phyloP scores from a whole-genome alignment of 2,888 invertebrate species.

The Oscheius sp. region DNA sequence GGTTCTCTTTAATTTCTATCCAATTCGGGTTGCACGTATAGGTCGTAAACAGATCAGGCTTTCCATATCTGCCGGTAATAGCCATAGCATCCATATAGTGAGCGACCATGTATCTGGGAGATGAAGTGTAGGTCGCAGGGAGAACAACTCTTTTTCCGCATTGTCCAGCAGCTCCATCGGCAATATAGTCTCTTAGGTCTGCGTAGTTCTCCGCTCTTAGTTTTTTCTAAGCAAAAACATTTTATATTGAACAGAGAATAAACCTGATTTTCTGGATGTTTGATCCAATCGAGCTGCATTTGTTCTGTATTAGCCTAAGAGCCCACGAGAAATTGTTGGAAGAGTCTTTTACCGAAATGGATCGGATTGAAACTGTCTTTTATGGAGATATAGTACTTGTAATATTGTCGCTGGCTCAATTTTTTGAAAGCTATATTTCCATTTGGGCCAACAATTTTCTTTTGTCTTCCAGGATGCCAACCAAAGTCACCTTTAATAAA shows the following conservation, averaged over 20 bases:
- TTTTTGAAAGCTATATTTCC: conserved; percentile 44
- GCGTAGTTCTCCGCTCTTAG: background rate
- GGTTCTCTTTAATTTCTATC: conserved; percentile 59
- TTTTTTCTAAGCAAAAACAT: too few species aligned
- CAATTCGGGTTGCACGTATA: conserved; percentile 70
- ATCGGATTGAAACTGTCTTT: conserved; percentile 56
- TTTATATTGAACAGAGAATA: too few species aligned
- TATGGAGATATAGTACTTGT: conserved; percentile 47
- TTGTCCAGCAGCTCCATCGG: conserved; percentile 9
- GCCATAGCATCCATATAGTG: conserved; percentile 66
- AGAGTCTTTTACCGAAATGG: conserved; percentile 58
- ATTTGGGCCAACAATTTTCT: conserved; percentile 30
- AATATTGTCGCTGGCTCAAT: too few species aligned
- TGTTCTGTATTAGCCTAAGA: conserved; percentile 70
- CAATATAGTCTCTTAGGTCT: background rate
- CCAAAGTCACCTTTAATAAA: conserved; percentile 60
- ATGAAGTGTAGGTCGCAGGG: conserved; percentile 63
- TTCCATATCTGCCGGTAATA: conserved; percentile 55
- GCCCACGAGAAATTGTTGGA: conserved; percentile 70
- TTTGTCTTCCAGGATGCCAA: conserved; percentile 36
- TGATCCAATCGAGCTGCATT: conserved; percentile 68
- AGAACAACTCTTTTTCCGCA: conserved; percentile 55
- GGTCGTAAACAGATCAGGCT: conserved; percentile 64
- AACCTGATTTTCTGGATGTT: too few species aligned
- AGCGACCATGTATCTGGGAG: conserved; percentile 68